Evolutionary conservation across 2,888 invertebrate genomes (phyloP).

Genomic region (Griposia aprilina): DNA sequence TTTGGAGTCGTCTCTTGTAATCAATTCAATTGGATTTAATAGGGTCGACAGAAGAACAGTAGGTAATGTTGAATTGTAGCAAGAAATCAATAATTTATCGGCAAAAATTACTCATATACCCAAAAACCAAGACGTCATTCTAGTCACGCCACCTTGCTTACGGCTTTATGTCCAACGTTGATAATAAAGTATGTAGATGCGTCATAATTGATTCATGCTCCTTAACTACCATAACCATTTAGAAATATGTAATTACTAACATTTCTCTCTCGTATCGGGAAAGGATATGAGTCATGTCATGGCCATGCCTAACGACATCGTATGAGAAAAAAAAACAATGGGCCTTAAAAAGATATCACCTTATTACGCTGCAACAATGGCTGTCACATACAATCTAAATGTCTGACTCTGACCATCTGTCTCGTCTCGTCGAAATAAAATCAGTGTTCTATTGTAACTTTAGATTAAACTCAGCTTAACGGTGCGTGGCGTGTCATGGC

Average conservation of each 20-base stretch:
- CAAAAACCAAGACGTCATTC: slow-evolving; percentile 57
- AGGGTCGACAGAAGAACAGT: neutral
- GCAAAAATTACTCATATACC: slow-evolving; percentile 28
- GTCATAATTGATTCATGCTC: slow-evolving; percentile 66
- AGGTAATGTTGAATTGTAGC: neutral
- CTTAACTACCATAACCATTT: slow-evolving; percentile 55
- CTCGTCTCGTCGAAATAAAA: slow-evolving; percentile 74
- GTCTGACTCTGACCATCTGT: slow-evolving; percentile 72
- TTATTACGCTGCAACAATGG: slow-evolving; percentile 52
- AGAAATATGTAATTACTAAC: slow-evolving; percentile 35
- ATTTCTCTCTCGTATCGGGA: slow-evolving; percentile 64
- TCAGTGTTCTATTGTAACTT: slow-evolving; percentile 78
- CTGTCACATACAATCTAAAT: slow-evolving; percentile 52
- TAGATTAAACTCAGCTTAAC: slow-evolving; percentile 77
- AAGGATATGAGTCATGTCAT: slow-evolving; percentile 67
- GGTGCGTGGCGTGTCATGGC: slow-evolving; percentile 78
- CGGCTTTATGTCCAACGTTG: slow-evolving; percentile 29
- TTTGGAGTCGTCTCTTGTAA: neutral
- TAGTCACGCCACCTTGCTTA: slow-evolving; percentile 47
- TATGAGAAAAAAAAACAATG: slow-evolving; percentile 57
- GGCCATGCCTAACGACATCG: slow-evolving; percentile 43
- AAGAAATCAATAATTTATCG: slow-evolving; percentile 21
- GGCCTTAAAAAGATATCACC: slow-evolving; percentile 54
- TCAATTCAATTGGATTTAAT: neutral
- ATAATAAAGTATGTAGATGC: slow-evolving; percentile 46